These are phyloP conservation scores for Podilymbus podiceps DNA, from an alignment of 2,113 vertebrate species.

Conservation along the genomic window DNA sequence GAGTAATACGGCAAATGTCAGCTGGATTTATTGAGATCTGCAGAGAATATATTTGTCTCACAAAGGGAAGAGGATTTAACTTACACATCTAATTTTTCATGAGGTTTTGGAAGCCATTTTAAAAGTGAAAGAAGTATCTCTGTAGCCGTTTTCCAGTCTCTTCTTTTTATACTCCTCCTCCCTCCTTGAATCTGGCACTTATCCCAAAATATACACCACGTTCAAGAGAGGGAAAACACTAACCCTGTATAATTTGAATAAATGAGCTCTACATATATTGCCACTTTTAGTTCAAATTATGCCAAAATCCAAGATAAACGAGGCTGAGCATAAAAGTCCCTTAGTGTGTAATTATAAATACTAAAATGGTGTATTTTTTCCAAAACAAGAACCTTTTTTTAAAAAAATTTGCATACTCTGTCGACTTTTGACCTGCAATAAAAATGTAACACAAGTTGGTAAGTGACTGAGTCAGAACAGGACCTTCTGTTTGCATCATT, in stretches of 20 bases:
- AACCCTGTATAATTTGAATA: constrained; percentile 58
- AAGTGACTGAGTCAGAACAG: constrained; percentile 59
- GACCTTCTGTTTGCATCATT: constrained; percentile 62
- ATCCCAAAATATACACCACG: constrained; percentile 32
- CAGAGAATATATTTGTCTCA: not conserved
- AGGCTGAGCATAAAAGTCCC: constrained; percentile 43
- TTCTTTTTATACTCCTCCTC: constrained; percentile 14
- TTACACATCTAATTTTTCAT: not conserved
- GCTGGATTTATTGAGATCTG: not conserved
- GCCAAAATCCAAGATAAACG: constrained; percentile 58
- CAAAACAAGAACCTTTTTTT: constrained; percentile 49
- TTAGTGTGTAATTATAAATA: constrained; percentile 49
- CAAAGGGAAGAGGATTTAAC: not conserved
- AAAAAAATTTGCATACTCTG: constrained; percentile 52
- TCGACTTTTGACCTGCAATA: constrained; percentile 55
- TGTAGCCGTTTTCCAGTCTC: not conserved
- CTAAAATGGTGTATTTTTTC: constrained; percentile 54
- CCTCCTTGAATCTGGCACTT: not conserved
- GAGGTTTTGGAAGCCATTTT: constrained; percentile 13
- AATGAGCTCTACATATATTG: constrained; percentile 45
- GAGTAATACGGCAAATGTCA: not conserved
- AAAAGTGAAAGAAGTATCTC: not conserved
- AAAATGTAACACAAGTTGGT: constrained; percentile 55
- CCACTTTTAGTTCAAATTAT: constrained; percentile 55
- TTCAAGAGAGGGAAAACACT: constrained; percentile 56